Evolutionary conservation across 2,113 vertebrate species (phyloP).

Genomic region (Phoxinus phoxinus): DNA sequence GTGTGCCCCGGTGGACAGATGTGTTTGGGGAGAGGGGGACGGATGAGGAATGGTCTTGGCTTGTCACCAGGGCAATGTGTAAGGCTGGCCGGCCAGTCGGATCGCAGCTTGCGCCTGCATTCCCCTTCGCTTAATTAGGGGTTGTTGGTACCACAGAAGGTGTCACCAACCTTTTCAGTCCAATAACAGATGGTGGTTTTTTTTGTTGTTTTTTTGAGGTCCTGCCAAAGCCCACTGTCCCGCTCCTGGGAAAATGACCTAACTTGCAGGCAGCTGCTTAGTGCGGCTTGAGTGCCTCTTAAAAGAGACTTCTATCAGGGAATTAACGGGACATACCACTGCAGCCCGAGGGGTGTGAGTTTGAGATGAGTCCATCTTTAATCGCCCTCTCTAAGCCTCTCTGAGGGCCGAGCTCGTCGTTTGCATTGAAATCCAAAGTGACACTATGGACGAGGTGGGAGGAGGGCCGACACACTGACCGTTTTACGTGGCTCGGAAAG

Average conservation of each 20-base stretch:
- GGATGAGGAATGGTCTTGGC: constrained; percentile 78
- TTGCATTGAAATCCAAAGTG: constrained; percentile 21
- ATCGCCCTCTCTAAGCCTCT: constrained; percentile 21
- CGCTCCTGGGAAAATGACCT: constrained; percentile 99
- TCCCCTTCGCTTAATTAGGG: constrained; percentile 98
- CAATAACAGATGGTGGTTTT: constrained; percentile 96
- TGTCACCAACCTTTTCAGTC: constrained; percentile 96
- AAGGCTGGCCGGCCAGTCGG: constrained; percentile 82
- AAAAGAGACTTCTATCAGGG: constrained; percentile 85
- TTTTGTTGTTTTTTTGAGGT: constrained; percentile 94
- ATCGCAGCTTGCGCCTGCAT: constrained; percentile 85
- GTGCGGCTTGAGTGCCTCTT: constrained; percentile 99
- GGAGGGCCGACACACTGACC: constrained; percentile 49
- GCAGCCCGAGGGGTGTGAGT: constrained; percentile 74
- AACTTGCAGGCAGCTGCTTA: constrained; percentile 98
- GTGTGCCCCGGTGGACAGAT: constrained; percentile 61
- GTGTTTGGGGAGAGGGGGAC: constrained; percentile 72
- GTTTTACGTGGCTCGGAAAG: constrained; percentile 64
- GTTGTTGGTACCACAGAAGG: constrained; percentile 98
- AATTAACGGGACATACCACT: constrained; percentile 80
- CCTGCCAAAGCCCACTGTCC: constrained; percentile 97
- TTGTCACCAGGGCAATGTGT: constrained; percentile 84
- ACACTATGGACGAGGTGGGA: background rate
- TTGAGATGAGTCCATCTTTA: constrained; percentile 49
- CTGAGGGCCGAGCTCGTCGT: background rate